A percentile compares a stretch with the other conserved stretches of the same genome.
Evolutionary conservation across 2,888 invertebrate genomes (phyloP).

Genomic region (Gymnoscelis rufifasciata): DNA sequence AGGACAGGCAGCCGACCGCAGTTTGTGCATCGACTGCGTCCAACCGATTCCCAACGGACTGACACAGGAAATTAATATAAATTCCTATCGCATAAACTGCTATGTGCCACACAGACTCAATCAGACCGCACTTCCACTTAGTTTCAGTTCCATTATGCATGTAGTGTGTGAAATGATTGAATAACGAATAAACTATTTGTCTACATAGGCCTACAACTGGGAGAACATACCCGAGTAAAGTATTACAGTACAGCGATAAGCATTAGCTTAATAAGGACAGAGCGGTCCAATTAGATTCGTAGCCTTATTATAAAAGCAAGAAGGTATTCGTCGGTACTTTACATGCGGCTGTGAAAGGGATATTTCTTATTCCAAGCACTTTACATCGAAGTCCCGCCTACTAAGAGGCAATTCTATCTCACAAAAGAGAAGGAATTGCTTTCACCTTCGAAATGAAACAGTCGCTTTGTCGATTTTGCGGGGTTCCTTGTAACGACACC

Average conservation of each 20-base stretch:
- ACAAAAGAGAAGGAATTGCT: constrained; percentile 66
- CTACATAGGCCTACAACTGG: no score
- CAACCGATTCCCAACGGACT: constrained; percentile 57
- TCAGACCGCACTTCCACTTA: constrained; percentile 50
- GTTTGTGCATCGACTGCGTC: constrained; percentile 63
- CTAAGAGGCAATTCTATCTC: constrained; percentile 62
- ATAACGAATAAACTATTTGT: no score
- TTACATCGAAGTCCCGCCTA: constrained; percentile 57
- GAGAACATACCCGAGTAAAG: no score
- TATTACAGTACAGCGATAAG: no score
- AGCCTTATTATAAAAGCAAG: constrained; percentile 11
- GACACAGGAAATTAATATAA: constrained; percentile 76
- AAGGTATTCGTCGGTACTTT: constrained; percentile 23
- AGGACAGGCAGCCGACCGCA: constrained; percentile 62
- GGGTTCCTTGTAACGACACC: constrained; percentile 58
- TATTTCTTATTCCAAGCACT: constrained; percentile 47
- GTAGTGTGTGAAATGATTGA: constrained; percentile 40
- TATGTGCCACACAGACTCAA: constrained; percentile 63
- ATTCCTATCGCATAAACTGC: constrained; percentile 70
- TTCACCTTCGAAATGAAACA: constrained; percentile 67
- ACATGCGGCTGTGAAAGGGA: constrained; percentile 41
- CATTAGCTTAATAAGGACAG: not conserved
- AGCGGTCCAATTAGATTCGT: constrained; percentile 20
- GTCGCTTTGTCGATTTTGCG: constrained; percentile 64
- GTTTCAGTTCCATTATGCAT: constrained; percentile 55